phyloP scores from a whole-genome alignment of 2,113 vertebrate species.

The Sapajus apella region DNA sequence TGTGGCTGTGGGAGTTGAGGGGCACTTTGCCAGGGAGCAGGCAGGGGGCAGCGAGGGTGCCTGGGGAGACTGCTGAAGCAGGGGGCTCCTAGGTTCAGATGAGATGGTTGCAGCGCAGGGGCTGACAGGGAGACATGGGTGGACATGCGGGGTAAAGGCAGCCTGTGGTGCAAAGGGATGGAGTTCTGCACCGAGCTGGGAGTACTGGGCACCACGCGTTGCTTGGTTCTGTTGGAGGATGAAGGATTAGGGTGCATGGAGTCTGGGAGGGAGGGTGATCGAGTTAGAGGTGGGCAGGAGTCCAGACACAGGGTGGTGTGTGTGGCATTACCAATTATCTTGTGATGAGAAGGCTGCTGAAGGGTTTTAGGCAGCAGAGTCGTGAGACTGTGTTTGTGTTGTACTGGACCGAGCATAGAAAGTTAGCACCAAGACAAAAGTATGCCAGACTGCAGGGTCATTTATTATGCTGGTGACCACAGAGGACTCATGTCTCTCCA shows the following conservation, averaged over 20 bases:
- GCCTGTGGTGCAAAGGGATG: not conserved
- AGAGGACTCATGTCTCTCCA: too few relatives aligned
- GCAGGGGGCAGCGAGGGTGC: not conserved
- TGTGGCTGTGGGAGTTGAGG: not conserved
- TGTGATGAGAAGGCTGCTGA: not conserved
- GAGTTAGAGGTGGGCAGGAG: not conserved
- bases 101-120: not conserved
- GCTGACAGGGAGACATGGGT: not conserved
- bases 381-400: not conserved
- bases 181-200: too few relatives aligned
- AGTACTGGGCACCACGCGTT: accelerated
- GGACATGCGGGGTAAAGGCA: accelerated
- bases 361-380: not conserved
- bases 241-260: not conserved
- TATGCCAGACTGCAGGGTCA: too few relatives aligned
- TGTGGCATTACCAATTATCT: accelerated
- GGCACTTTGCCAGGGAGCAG: not conserved
- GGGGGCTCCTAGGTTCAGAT: not conserved
- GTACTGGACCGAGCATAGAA: too few relatives aligned
- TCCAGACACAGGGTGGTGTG: accelerated
- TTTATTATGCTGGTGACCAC: too few relatives aligned
- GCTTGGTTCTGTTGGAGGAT: not conserved
- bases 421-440: too few relatives aligned
- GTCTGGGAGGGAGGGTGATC: not conserved
- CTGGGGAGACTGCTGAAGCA: not conserved